Conservation (phyloP, 2,113 vertebrate genomes). For the Misgurnus anguillicaudatus region DNA sequence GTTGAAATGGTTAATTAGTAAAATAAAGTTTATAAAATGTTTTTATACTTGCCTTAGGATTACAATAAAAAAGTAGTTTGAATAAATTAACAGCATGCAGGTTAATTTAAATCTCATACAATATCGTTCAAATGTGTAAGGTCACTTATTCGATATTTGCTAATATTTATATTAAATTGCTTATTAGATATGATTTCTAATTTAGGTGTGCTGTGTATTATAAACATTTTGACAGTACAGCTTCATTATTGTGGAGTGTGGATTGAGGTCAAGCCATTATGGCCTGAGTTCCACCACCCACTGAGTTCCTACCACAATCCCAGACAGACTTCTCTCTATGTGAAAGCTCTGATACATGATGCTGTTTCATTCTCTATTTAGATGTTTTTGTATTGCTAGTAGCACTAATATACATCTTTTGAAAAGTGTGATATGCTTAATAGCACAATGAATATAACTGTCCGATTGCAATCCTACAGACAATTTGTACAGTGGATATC, state of each 20-base stretch:
- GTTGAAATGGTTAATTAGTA: no score
- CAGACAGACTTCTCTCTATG: neutral
- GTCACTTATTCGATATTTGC: neutral
- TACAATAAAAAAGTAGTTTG: no score
- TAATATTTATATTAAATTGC: neutral
- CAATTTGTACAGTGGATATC: no score
- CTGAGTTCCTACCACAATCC: conserved; percentile 27
- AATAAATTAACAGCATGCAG: no score
- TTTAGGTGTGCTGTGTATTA: neutral
- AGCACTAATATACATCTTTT: no score
- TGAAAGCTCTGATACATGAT: conserved; percentile 27
- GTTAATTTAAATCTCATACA: no score
- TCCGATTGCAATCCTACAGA: no score
- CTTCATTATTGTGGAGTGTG: neutral
- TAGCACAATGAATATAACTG: no score
- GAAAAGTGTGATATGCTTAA: no score
- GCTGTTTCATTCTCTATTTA: conserved; percentile 38
- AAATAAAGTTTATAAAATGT: no score
- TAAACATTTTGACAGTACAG: neutral
- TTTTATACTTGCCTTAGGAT: no score
- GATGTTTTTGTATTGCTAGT: neutral
- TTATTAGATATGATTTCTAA: neutral
- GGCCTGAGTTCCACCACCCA: conserved; percentile 8
- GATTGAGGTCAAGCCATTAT: conserved; percentile 29
- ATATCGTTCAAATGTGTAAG: no score